Base-by-base conservation (phyloP, 1,140 invertebrate genomes). In the Venturia canescens region DNA sequence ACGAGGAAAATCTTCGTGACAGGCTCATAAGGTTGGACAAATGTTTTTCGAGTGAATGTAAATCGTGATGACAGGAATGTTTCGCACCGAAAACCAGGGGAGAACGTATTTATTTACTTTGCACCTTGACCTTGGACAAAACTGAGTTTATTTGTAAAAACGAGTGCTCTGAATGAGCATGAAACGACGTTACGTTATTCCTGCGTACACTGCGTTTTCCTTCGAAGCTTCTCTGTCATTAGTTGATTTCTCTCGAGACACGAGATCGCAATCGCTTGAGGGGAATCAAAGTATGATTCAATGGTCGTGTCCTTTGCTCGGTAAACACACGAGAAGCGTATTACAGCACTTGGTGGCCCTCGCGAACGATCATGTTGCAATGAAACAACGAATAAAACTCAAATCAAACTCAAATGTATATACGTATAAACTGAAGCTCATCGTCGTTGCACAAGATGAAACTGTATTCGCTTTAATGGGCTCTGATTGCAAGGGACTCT, bases 341-440 rank as follows among this genome's bases (percentile, higher is more conserved):
- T 72, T 72, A 72, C 70, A 31, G 70, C 70, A 72, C 38, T 48
- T 26, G 23, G n/a, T 63, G 60, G n/a, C 60, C 60, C 60, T 63
- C 60, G 9, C 60, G 13, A 27, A 63, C 60, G n/a, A 63, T 26
- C 7, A 63, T 63, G 60, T 63, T 27, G 60, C 60, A 63, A 63
- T 63, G 23, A 0, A 26, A 63, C 60, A 23, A 63, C 11, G 60
- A 63, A 63, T 63, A 63, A 63, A 63, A 21, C 60, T 26, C 60
- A 3, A 23, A 63, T 23, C 7, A 63, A 26, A 26, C 13, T 9
- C 3, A 11, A 11, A 13, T 44, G 38, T 53, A n/a, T 53, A 53
- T 18, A 53, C 7, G n/a, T 53, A 53, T 53, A 53, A 18, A 2
- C 0, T 53, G 1, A 16, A 63, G 60, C 23, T 63, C 23, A 26